A percentile compares a stretch with the other conserved stretches of the same genome.
Conservation (phyloP, 2,113 vertebrate genomes). For the Butorides virescens region DNA sequence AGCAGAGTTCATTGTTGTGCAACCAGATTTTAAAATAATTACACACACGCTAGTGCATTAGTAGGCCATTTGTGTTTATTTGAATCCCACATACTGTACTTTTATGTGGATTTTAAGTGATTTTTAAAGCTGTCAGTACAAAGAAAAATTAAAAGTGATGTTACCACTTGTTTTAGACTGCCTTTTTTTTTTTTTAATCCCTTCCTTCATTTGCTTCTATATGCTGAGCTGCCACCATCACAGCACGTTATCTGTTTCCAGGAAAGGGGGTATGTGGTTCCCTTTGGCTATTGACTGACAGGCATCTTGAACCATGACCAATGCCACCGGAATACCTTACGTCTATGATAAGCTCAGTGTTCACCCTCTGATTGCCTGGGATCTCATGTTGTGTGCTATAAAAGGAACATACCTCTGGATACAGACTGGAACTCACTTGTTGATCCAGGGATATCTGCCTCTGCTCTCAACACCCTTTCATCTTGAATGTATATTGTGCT, state of each 20-base stretch:
- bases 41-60: slow-evolving; percentile 55
- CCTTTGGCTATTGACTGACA: slow-evolving; percentile 15
- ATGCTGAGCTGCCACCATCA: neutral
- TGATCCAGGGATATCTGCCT: neutral
- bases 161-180: slow-evolving; percentile 21
- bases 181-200: neutral
- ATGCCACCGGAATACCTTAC: neutral
- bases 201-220: neutral
- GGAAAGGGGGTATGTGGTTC: slow-evolving; percentile 15
- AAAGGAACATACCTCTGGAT: neutral
- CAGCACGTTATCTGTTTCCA: slow-evolving; percentile 39
- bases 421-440: neutral
- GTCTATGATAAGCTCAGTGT: neutral
- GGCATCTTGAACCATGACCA: neutral
- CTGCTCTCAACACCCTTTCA: neutral
- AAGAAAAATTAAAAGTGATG: neutral
- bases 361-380: neutral
- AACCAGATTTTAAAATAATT: slow-evolving; percentile 72
- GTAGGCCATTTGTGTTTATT: slow-evolving; percentile 61
- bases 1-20: slow-evolving; percentile 62
- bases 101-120: slow-evolving; percentile 65
- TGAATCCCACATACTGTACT: slow-evolving; percentile 57
- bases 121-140: slow-evolving; percentile 58
- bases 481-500: neutral
- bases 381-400: neutral